Evolutionary conservation across 2,888 invertebrate species (phyloP).

Genomic region (Perdita meconis): DNA sequence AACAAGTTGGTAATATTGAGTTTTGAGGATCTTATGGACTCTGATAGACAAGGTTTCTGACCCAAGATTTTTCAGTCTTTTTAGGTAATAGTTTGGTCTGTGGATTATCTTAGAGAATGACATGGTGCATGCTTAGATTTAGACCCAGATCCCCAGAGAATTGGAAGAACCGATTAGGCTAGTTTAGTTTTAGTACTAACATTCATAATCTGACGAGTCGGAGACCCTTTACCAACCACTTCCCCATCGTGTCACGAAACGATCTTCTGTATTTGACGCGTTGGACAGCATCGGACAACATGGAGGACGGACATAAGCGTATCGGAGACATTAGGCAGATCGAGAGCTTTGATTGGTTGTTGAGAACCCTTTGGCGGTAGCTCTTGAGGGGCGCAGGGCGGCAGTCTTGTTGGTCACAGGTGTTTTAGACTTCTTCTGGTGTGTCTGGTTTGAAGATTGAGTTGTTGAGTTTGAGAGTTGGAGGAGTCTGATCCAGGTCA

Average conservation of each 20-base stretch:
- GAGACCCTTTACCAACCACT: conserved; percentile 35
- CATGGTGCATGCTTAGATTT: conserved; percentile 7
- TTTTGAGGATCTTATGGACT: no score
- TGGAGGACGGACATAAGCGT: conserved; percentile 39
- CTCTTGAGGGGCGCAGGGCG: background rate
- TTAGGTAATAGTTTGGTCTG: background rate
- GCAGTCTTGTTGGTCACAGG: background rate
- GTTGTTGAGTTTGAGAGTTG: no score
- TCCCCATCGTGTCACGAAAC: conserved; percentile 21
- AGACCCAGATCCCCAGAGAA: background rate
- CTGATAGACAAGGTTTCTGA: background rate
- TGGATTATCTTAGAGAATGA: conserved; percentile 9
- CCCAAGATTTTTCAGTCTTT: background rate
- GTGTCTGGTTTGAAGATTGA: no score
- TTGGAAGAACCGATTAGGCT: background rate
- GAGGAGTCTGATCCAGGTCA: no score
- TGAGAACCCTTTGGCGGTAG: background rate
- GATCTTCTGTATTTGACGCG: conserved; percentile 15
- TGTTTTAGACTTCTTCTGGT: no score
- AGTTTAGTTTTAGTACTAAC: background rate
- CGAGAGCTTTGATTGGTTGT: background rate
- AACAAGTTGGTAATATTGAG: background rate
- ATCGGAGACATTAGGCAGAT: conserved; percentile 16
- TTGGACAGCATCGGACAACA: conserved; percentile 19
- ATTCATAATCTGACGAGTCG: background rate